Conservation (phyloP, 2,113 vertebrate genomes). For the Colinus virginianus region DNA sequence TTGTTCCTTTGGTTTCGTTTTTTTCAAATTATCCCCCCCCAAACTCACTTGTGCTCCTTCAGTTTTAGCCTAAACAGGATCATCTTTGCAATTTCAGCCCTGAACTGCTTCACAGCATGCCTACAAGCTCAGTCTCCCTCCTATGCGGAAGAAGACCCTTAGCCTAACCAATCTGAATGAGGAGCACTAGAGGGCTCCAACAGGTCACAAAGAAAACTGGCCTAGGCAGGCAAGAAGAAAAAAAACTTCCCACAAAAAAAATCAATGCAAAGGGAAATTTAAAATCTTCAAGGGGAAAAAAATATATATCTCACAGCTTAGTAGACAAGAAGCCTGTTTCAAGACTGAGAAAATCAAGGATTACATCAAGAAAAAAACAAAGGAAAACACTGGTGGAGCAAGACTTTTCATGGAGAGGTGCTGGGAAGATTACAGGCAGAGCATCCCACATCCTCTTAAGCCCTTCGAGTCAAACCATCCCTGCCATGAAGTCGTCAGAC, state of each 20-base stretch:
- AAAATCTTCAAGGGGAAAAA: background rate
- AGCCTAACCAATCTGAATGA: background rate
- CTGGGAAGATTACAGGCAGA: background rate
- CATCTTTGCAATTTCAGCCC: background rate
- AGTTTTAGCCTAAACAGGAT: background rate
- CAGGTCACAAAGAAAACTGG: background rate
- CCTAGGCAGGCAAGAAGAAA: background rate
- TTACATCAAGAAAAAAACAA: background rate
- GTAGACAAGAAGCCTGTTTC: background rate
- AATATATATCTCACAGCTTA: background rate
- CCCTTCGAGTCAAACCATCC: background rate
- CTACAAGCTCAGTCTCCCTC: background rate
- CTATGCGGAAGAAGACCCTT: background rate
- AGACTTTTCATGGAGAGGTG: background rate
- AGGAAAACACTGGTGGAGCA: background rate
- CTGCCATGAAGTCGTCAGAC: background rate
- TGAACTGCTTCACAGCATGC: background rate
- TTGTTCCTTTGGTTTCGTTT: background rate
- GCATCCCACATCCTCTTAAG: background rate
- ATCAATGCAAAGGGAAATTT: background rate
- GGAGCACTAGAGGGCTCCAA: background rate
- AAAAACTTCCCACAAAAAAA: background rate
- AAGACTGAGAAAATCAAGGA: background rate
- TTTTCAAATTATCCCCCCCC: background rate
- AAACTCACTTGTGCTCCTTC: background rate